Conservation (phyloP, 2,888 invertebrate genomes). For the Athrips mouffetella region DNA sequence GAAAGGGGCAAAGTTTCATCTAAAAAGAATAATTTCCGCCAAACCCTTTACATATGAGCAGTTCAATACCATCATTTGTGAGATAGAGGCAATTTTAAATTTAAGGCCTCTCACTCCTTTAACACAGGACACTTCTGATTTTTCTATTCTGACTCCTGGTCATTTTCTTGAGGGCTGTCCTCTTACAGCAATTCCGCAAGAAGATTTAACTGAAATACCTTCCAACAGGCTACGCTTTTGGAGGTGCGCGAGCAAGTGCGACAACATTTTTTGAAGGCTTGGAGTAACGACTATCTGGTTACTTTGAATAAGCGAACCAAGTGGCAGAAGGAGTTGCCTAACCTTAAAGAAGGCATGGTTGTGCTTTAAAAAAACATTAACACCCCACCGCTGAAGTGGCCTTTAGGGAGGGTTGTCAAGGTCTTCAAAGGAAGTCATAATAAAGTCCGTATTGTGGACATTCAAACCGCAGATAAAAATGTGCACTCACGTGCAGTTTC, state of each 20-base stretch:
- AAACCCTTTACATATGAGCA: conserved; percentile 17
- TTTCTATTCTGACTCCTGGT: conserved; percentile 31
- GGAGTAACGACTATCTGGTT: conserved; percentile 1
- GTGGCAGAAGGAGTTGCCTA: not conserved
- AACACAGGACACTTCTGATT: conserved; percentile 28
- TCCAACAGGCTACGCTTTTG: conserved; percentile 2
- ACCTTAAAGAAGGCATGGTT: not conserved
- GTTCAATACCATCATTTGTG: conserved; percentile 14
- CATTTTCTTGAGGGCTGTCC: conserved; percentile 36
- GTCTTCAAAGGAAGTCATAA: not conserved
- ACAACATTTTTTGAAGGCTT: conserved; percentile 5
- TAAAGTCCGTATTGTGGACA: not conserved
- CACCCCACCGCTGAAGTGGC: not conserved
- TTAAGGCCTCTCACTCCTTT: conserved; percentile 31
- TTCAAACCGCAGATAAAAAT: not conserved
- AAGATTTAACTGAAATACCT: not conserved
- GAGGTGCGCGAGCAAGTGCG: not conserved
- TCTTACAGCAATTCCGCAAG: conserved; percentile 12
- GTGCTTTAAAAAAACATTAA: not conserved
- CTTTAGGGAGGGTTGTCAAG: not conserved
- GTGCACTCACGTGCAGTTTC: not conserved
- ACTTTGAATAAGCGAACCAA: not conserved
- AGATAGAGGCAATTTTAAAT: conserved; percentile 31
- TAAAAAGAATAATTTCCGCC: conserved; percentile 6
- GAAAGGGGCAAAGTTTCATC: conserved; percentile 18